Evolutionary conservation across 2,888 invertebrate species (phyloP), one percentile per base, ranked within the genome.

Genomic region (Mesorhabditis spiculigera): DNA sequence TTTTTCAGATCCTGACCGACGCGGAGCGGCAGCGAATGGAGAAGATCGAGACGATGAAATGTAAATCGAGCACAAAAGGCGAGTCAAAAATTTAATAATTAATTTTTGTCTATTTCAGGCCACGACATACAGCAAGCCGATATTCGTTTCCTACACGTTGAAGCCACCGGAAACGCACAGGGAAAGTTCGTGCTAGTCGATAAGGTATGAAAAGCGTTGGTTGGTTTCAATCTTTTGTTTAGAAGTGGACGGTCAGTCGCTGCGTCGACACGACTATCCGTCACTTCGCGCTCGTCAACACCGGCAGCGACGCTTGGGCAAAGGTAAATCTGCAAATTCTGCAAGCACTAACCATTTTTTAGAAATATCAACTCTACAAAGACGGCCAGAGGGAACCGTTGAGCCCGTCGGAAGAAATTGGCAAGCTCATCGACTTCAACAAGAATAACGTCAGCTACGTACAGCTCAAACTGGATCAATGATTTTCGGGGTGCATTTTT

Each of bases 171-270:
- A 50, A 50, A 13, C n/a, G 10, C 58, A 3, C 10, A 50, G 8
- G 58, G 58, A 10, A n/a, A 50, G n/a, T 50, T 50, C n/a, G 58
- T 50, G 58, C 58, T 50, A 13, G 58, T 50, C 58, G 58, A n/a
- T 13, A n/a, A 50, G n/a, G 58, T 50, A n/a, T 50, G 58, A 50
- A 50, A 50, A 50, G 58, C 58, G n/a, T n/a, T 13, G n/a, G 1
- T 50, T 50, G 8, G 8, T 50, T 13, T 50, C n/a, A 50, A 13
- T 50, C 58, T 50, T 50, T 50, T n/a, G n/a, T 50, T 50, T 50
- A 50, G 58, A 50, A 50, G n/a, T 50, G 58, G 58, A 13, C 58
- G n/a, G 58, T 50, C 10, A 50, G 58, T 50, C 58, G 58, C n/a
- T 50, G 58, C n/a, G 58, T 50, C n/a, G 58, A 50, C 58, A 13